These are phyloP conservation scores for Corythornis cristatus DNA, from an alignment of 2,113 vertebrate genomes.

Conservation along the genomic window DNA sequence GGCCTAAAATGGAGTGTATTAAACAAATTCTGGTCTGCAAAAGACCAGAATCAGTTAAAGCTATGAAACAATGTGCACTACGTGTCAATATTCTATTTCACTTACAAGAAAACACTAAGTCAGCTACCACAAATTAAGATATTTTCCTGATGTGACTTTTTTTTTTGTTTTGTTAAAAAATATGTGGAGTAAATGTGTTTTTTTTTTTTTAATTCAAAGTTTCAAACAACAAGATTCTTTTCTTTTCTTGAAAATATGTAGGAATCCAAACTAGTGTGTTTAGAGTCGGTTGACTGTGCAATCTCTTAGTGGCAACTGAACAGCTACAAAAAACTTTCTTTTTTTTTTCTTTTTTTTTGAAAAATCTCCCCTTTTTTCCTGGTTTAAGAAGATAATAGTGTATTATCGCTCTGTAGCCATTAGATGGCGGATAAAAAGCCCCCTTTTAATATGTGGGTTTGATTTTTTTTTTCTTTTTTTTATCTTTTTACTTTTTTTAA, in stretches of 20 bases:
- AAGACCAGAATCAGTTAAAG: constrained; percentile 89
- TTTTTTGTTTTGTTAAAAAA: constrained; percentile 90
- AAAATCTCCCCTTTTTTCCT: constrained; percentile 85
- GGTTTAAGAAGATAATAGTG: constrained; percentile 90
- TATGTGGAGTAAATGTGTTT: constrained; percentile 87
- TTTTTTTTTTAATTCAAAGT: constrained; percentile 81
- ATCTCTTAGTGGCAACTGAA: constrained; percentile 99
- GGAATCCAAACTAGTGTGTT: constrained; percentile 94
- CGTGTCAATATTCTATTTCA: constrained; percentile 87
- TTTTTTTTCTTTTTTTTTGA: constrained; percentile 76
- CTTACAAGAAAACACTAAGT: constrained; percentile 87
- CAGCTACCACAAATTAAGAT: constrained; percentile 90
- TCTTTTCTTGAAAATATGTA: constrained; percentile 91
- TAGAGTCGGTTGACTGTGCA: constrained; percentile 99
- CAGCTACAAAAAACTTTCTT: constrained; percentile 90
- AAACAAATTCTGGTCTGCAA: constrained; percentile 86
- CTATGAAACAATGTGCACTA: constrained; percentile 93
- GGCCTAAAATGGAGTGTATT: constrained; percentile 93
- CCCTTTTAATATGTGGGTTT: constrained; percentile 86
- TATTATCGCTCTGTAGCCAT: constrained; percentile 92
- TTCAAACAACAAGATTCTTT: constrained; percentile 85
- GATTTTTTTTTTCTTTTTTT: constrained; percentile 58
- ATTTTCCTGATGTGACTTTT: constrained; percentile 88
- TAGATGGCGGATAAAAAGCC: constrained; percentile 89
- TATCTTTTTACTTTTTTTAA: constrained; percentile 72